Conservation (phyloP, 2,797 vertebrate species). For the Neosalanx taihuensis region DNA sequence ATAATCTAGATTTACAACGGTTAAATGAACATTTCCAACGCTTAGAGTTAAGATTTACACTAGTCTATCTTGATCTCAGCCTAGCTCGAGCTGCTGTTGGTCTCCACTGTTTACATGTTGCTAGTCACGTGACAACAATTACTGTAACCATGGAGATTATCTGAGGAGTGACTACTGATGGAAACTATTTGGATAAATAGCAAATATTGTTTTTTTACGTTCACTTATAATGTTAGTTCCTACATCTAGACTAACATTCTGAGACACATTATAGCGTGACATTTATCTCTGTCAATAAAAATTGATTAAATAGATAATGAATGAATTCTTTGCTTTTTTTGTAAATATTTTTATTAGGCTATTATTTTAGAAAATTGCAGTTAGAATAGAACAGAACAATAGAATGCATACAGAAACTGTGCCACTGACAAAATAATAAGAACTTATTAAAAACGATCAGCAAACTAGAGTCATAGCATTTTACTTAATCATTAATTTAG, state of each 20-base stretch:
- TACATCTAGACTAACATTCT: too few species aligned
- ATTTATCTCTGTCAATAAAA: too few species aligned
- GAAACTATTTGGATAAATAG: too few species aligned
- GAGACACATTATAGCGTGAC: too few species aligned
- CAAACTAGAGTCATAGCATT: conserved; percentile 2
- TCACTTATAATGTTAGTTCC: too few species aligned
- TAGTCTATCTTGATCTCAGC: neutral
- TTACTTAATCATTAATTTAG: conserved; percentile 14
- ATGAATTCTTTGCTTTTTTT: conserved; percentile 7
- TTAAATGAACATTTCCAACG: neutral
- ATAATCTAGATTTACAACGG: neutral
- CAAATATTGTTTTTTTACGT: too few species aligned
- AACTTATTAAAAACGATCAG: conserved; percentile 23
- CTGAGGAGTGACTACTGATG: neutral
- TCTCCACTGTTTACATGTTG: conserved; percentile 56
- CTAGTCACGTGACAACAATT: conserved; percentile 53
- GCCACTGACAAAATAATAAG: conserved; percentile 51
- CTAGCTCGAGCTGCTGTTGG: conserved; percentile 3
- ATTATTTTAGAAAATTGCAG: conserved; percentile 58
- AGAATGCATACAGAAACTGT: conserved; percentile 45
- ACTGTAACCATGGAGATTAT: conserved; percentile 52
- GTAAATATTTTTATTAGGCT: conserved; percentile 64
- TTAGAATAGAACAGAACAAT: conserved; percentile 37
- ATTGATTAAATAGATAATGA: conserved; percentile 10
- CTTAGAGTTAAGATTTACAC: neutral